A percentile compares a stretch with the other conserved stretches of the same genome.
These are phyloP conservation scores for human (Homo sapiens) DNA, from an alignment of 2,113 vertebrate species.

Conservation along the genomic window DNA sequence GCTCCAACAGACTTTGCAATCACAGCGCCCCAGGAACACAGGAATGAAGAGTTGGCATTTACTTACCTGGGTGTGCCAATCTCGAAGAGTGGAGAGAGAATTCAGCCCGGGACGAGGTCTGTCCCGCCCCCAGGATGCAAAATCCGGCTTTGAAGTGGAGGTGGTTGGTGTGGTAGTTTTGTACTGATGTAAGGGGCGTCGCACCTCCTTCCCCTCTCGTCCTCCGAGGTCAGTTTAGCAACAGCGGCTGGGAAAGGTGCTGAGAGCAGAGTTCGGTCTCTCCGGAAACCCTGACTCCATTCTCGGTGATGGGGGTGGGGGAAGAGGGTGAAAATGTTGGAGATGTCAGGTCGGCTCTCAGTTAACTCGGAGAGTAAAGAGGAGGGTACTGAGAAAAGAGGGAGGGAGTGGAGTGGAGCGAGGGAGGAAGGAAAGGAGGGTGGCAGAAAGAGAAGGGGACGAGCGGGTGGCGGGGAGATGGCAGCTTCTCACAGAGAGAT, in stretches of 20 bases:
- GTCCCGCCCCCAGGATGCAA: conserved; percentile 52
- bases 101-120: not conserved
- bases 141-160: conserved; percentile 39
- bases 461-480: conserved; percentile 36
- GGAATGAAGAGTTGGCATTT: conserved; percentile 25
- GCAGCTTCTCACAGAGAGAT: conserved; percentile 60
- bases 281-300: conserved; percentile 77
- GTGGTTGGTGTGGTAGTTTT: not conserved
- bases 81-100: not conserved
- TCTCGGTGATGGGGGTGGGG: conserved; percentile 29
- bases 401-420: not conserved
- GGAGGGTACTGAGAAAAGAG: not conserved
- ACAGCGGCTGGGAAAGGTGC: not conserved
- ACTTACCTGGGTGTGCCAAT: conserved; percentile 71
- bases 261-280: conserved; percentile 54
- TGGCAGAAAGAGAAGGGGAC: not conserved
- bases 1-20: conserved; percentile 39
- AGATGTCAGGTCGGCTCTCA: conserved; percentile 27
- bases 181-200: not conserved
- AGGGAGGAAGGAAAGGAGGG: not conserved
- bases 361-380: conserved; percentile 45
- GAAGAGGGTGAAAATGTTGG: not conserved
- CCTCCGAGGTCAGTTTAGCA: conserved; percentile 36
- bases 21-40: not conserved
- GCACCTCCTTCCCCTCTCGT: not conserved